Conservation (phyloP, 2,113 vertebrate species). For the Charina bottae region DNA sequence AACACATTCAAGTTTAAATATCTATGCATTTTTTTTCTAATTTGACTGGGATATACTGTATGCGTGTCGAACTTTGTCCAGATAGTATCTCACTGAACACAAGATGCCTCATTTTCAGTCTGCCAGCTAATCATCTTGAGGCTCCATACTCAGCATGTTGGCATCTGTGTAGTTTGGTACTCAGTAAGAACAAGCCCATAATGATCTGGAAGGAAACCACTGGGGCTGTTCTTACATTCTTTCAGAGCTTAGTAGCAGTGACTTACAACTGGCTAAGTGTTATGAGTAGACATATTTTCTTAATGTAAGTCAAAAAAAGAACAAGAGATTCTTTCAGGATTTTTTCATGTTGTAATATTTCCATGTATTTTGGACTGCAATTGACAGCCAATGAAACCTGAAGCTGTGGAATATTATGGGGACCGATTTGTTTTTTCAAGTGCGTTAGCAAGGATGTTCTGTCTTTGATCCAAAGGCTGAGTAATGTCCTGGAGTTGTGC, state of each 20-base stretch:
- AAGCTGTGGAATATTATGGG: conserved; percentile 19
- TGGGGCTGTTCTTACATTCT: not conserved
- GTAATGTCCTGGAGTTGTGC: conserved; percentile 19
- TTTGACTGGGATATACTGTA: not conserved
- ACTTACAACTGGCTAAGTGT: not conserved
- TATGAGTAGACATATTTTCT: not conserved
- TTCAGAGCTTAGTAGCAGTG: not conserved
- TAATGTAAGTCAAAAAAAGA: conserved; percentile 1
- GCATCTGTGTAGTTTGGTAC: not conserved
- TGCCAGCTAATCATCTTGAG: not conserved
- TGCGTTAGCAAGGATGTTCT: not conserved
- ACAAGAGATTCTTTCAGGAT: not conserved
- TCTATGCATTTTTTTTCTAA: not conserved
- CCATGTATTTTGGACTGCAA: not conserved
- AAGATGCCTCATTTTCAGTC: not conserved
- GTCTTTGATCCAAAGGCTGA: not conserved
- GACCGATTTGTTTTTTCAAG: conserved; percentile 2
- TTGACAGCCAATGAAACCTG: not conserved
- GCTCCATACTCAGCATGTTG: not conserved
- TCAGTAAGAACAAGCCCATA: not conserved
- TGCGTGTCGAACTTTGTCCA: not conserved
- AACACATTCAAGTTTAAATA: not conserved
- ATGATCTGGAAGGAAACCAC: not conserved
- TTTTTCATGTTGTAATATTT: conserved; percentile 7
- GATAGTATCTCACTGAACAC: not conserved